Evolutionary conservation across 2,797 vertebrate species (phyloP).

Genomic region (Rhinella marina): DNA sequence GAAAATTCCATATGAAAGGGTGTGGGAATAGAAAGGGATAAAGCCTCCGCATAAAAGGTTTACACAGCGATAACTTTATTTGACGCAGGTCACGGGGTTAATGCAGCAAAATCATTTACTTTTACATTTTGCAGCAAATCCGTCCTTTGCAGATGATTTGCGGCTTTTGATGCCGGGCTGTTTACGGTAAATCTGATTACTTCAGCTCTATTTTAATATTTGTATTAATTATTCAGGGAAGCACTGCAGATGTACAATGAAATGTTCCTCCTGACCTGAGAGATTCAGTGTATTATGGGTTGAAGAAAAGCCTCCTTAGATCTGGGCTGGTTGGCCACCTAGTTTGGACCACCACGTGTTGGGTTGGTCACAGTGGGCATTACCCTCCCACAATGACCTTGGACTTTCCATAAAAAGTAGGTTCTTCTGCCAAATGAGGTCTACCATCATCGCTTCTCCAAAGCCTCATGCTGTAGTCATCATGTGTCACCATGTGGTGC

Average conservation of each 20-base stretch:
- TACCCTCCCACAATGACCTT: neutral
- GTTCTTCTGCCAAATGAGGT: neutral
- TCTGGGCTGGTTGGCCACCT: neutral
- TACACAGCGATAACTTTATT: slow-evolving; percentile 32
- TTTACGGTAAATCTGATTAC: slow-evolving; percentile 50
- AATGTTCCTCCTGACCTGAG: slow-evolving; percentile 29
- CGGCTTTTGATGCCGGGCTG: neutral
- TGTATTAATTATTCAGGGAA: slow-evolving; percentile 59
- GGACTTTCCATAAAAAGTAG: neutral
- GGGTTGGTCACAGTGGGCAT: neutral
- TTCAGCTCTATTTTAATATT: slow-evolving; percentile 52
- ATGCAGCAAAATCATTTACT: slow-evolving; percentile 23
- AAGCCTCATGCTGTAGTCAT: too few species aligned
- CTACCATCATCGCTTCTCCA: too few species aligned
- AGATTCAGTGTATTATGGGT: neutral
- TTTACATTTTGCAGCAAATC: neutral
- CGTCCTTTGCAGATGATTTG: neutral
- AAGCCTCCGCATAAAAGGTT: neutral
- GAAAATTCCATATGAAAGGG: slow-evolving; percentile 16
- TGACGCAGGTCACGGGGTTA: slow-evolving; percentile 31
- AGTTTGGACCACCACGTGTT: neutral
- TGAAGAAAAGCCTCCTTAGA: neutral
- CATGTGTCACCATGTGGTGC: neutral
- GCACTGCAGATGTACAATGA: slow-evolving; percentile 43
- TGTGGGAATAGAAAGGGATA: neutral